Evolutionary conservation across 2,113 vertebrate genomes (phyloP).

Genomic region (Zosterops japonicus): DNA sequence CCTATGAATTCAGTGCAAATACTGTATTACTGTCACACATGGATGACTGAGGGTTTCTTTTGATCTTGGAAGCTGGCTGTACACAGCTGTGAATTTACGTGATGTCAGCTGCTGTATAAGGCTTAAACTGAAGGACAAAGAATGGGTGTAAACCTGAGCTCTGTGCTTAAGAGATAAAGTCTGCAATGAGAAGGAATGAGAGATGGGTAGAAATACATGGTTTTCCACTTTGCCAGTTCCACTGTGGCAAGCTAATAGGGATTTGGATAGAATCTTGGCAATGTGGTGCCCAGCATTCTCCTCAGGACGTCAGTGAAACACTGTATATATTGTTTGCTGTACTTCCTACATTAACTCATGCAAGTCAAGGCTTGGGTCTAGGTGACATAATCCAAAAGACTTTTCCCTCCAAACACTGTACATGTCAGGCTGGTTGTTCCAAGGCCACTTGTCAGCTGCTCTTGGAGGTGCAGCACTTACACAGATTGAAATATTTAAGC

Average conservation of each 20-base stretch:
- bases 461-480: background rate
- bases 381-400: background rate
- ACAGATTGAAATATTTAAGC: background rate
- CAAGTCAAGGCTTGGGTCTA: background rate
- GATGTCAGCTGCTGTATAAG: background rate
- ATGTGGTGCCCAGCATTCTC: rapidly evolving
- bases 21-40: background rate
- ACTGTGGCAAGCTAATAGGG: background rate
- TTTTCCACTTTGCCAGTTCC: background rate
- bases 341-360: background rate
- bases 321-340: background rate
- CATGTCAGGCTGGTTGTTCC: background rate
- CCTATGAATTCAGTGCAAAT: background rate
- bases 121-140: background rate
- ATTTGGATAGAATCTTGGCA: background rate
- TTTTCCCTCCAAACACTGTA: background rate
- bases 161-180: background rate
- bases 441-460: background rate
- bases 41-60: background rate
- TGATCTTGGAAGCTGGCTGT: background rate
- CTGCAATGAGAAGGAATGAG: background rate
- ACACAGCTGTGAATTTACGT: background rate
- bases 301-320: background rate
- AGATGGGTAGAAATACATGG: background rate
- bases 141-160: background rate